These are phyloP conservation scores for Rosalia funebris DNA, from an alignment of 2,888 invertebrate genomes.

Conservation along the genomic window DNA sequence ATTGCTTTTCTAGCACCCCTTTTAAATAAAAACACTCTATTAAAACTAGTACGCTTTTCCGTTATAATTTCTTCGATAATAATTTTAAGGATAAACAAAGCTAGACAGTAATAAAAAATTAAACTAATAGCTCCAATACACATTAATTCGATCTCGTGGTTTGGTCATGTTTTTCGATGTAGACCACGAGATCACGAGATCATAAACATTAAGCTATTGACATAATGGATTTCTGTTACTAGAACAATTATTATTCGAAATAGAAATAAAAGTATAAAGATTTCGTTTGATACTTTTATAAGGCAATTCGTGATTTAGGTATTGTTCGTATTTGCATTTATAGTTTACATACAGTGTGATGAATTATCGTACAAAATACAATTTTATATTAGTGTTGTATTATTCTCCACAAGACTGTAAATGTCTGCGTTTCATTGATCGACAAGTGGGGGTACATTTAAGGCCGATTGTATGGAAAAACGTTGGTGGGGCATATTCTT, in stretches of 20 bases:
- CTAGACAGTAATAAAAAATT: background rate
- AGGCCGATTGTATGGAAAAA: too few species aligned
- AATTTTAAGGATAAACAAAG: background rate
- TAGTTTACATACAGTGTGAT: too few species aligned
- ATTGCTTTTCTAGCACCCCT: too few species aligned
- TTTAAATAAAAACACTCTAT: too few species aligned
- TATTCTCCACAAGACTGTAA: too few species aligned
- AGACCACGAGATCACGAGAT: background rate
- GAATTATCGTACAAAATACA: too few species aligned
- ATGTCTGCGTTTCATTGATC: too few species aligned
- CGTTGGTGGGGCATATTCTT: too few species aligned
- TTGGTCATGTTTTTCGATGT: conserved; percentile 4
- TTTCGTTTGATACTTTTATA: conserved; percentile 2
- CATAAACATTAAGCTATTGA: background rate
- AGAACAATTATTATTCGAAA: background rate
- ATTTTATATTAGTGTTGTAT: too few species aligned
- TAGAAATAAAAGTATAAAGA: background rate
- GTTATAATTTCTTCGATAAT: background rate
- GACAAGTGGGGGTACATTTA: too few species aligned
- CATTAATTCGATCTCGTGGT: background rate
- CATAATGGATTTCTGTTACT: background rate
- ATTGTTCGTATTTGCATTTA: background rate
- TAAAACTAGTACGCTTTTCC: too few species aligned
- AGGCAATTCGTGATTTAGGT: background rate
- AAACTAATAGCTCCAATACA: background rate